Percentiles rank a stretch among this genome's conserved stretches.
These are phyloP conservation scores for Drosophila vallismaia DNA, from an alignment of 2,888 invertebrate genomes.

Conservation along the genomic window DNA sequence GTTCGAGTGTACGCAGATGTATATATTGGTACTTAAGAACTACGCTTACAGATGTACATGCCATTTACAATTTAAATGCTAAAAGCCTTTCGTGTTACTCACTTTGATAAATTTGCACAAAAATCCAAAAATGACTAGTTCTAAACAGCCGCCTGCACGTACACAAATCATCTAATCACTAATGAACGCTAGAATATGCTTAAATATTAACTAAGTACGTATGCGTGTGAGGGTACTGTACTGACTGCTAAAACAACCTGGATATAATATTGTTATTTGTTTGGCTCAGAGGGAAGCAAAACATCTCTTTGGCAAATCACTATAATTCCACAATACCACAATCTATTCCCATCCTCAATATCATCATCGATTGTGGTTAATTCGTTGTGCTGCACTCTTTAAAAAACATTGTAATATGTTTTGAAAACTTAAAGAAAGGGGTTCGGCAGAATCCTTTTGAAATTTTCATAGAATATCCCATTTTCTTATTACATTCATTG, in stretches of 20 bases:
- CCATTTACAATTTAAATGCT: slow-evolving; percentile 38
- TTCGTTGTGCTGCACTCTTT: slow-evolving; percentile 63
- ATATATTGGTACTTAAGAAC: slow-evolving; percentile 32
- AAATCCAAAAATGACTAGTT: slow-evolving; percentile 61
- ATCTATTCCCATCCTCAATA: neutral
- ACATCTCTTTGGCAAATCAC: slow-evolving; percentile 22
- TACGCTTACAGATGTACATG: slow-evolving; percentile 19
- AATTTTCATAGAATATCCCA: neutral
- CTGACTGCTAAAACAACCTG: slow-evolving; percentile 63
- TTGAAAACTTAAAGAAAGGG: neutral
- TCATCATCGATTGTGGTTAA: slow-evolving; percentile 46
- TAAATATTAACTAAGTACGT: slow-evolving; percentile 45
- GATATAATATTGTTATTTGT: slow-evolving; percentile 50
- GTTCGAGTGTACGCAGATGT: slow-evolving; percentile 20
- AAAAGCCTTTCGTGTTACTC: slow-evolving; percentile 68
- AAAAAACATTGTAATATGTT: neutral
- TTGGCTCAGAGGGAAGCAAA: slow-evolving; percentile 3
- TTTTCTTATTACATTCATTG: neutral
- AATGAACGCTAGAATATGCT: slow-evolving; percentile 13
- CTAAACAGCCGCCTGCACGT: slow-evolving; percentile 64
- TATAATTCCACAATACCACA: slow-evolving; percentile 10
- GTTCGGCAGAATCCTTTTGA: neutral
- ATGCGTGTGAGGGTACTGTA: slow-evolving; percentile 18
- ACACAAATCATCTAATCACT: slow-evolving; percentile 21
- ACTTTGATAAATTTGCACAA: slow-evolving; percentile 54